phyloP scores from a whole-genome alignment of 2,888 invertebrate species.

The Epinotia bilunana region DNA sequence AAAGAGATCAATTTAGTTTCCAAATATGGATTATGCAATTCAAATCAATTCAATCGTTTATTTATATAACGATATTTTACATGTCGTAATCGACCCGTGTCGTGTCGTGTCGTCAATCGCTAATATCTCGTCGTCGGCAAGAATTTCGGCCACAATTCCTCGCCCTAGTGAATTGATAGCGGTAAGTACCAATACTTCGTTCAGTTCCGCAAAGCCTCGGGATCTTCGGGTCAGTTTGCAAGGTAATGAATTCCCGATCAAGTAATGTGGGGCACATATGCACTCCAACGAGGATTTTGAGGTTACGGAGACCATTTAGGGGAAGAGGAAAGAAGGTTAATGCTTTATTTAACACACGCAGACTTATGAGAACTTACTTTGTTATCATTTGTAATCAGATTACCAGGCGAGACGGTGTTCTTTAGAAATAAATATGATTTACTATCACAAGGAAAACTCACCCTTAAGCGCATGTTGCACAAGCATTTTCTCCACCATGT shows the following conservation, averaged over 20 bases:
- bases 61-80: no score
- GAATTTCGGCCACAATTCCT: neutral
- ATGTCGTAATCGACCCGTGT: no score
- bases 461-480: no score
- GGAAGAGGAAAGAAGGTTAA: neutral
- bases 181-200: slow-evolving; percentile 17
- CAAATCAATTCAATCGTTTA: no score
- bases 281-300: slow-evolving; percentile 5
- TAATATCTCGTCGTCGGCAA: neutral
- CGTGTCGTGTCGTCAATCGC: no score
- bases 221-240: slow-evolving; percentile 14
- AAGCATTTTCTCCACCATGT: no score
- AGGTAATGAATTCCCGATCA: slow-evolving; percentile 16
- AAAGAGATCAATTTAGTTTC: no score
- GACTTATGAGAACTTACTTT: neutral
- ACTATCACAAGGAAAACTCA: no score
- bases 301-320: neutral
- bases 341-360: neutral
- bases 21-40: no score
- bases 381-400: neutral
- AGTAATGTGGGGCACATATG: slow-evolving; percentile 9
- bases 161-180: neutral
- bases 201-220: slow-evolving; percentile 26
- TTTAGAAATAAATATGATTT: no score
- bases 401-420: no score